Percentiles rank a stretch among this genome's conserved stretches.
Evolutionary conservation across 2,797 vertebrate genomes (phyloP).

Genomic region (Aselliscus stoliczkanus): DNA sequence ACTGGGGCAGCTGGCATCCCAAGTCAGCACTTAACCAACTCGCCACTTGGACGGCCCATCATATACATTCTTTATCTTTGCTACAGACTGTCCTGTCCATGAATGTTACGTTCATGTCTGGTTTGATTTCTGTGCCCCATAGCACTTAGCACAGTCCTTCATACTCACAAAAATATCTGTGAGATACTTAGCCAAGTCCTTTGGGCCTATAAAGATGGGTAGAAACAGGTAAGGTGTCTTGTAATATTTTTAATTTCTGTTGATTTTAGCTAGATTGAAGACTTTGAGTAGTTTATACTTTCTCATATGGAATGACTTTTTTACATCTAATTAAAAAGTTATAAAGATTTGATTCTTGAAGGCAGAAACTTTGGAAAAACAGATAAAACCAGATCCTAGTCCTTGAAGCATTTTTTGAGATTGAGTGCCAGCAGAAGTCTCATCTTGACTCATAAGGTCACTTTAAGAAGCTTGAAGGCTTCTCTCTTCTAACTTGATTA

Average conservation of each 20-base stretch:
- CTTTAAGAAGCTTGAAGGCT: neutral
- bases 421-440: neutral
- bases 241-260: neutral
- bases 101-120: neutral
- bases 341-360: neutral
- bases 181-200: neutral
- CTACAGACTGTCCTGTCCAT: neutral
- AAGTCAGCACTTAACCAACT: too few species aligned
- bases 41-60: too few species aligned
- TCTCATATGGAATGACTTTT: neutral
- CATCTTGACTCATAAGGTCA: neutral
- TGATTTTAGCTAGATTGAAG: neutral
- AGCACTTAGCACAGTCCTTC: neutral
- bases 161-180: neutral
- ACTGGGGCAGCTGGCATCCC: too few species aligned
- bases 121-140: neutral
- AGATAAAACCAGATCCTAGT: neutral
- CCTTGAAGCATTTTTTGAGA: neutral
- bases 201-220: neutral
- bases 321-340: conserved; percentile 16
- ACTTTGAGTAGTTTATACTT: neutral
- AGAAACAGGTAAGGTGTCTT: neutral
- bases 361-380: neutral
- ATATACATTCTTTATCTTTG: neutral
- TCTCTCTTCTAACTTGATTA: neutral